These are phyloP conservation scores for Amazona vittata DNA, from an alignment of 2,113 vertebrate genomes.

Conservation along the genomic window DNA sequence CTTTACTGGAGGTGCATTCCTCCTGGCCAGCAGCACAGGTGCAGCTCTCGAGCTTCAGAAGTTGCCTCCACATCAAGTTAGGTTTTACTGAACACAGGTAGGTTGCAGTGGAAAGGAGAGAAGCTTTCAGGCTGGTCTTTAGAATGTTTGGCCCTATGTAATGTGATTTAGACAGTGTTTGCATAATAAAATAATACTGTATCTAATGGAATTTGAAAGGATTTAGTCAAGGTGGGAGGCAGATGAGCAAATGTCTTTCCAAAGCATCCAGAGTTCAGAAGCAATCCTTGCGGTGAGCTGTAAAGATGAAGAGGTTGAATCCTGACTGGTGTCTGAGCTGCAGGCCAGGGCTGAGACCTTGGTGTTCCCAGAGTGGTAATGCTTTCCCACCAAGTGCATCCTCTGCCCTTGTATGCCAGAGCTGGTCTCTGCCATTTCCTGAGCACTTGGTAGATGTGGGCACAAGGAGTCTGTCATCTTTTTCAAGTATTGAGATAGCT, in stretches of 20 bases:
- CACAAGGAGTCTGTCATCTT: background rate
- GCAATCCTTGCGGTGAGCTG: background rate
- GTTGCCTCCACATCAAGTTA: conserved; percentile 48
- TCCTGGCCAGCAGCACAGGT: conserved; percentile 68
- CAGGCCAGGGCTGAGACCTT: background rate
- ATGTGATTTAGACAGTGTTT: background rate
- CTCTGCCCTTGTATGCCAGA: fast-evolving
- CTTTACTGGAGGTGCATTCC: conserved; percentile 70
- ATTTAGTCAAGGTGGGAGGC: background rate
- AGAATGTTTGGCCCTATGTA: fast-evolving
- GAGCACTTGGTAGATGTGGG: background rate
- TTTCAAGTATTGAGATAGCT: background rate
- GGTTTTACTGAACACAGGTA: conserved; percentile 7
- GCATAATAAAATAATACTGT: background rate
- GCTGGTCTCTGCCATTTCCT: background rate
- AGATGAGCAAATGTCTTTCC: background rate
- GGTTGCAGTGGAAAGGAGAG: background rate
- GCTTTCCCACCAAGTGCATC: fast-evolving
- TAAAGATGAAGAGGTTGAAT: background rate
- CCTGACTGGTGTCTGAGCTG: background rate
- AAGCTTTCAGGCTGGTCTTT: background rate
- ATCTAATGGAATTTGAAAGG: background rate
- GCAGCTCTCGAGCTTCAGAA: conserved; percentile 49
- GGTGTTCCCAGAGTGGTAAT: fast-evolving
- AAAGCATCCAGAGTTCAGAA: background rate